Evolutionary conservation across 2,888 invertebrate genomes (phyloP), one percentile per base, ranked within the genome.

Genomic region (Agrotis exclamationis): DNA sequence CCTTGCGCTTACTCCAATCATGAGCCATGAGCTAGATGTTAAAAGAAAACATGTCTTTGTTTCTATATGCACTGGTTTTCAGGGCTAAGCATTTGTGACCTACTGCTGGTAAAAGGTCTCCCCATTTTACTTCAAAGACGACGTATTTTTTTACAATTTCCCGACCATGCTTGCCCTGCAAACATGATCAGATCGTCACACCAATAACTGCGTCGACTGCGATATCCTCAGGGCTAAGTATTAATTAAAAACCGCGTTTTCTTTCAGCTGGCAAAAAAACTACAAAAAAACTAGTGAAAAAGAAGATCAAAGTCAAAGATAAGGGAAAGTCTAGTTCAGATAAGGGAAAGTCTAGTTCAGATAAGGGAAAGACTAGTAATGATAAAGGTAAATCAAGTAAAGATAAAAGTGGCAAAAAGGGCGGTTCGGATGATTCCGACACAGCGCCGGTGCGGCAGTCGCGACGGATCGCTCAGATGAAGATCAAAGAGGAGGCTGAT

Each of bases 401-500:
- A 87, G 57, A 68, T 59, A 13, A 90, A 90, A 59, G 77, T 1
- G 71, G 83, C 0, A 72, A 56, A 33, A 56, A 72, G 47, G 80
- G 82, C 0, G 87, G 86, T 0, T 68, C 81, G 0, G 90, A 93
- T 0, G 94, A 95, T 1, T 91, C 92, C 0, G 96, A 94, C 59
- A 87, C 93, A 24, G 91, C 96, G 20, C 97, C 97, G 0, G 97
- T 98, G 6, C 94, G 99, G 11, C 98, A 98, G 87, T 98, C 98
- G 3, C 96, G 99, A 1, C 96, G 99, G 74, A 98, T 99, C 84
- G 99, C 99, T 0, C 98, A 98, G 91, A 96, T 98, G 87, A 98
- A 98, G 91, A 98, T 99, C 72, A 98, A 97, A 81, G 98, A 99
- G 88, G 98, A 98, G 90, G 98, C 98, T 0, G 98, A 98, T 75